Evolutionary conservation across 2,888 invertebrate species (phyloP).

Genomic region (Athripsodes cinereus): DNA sequence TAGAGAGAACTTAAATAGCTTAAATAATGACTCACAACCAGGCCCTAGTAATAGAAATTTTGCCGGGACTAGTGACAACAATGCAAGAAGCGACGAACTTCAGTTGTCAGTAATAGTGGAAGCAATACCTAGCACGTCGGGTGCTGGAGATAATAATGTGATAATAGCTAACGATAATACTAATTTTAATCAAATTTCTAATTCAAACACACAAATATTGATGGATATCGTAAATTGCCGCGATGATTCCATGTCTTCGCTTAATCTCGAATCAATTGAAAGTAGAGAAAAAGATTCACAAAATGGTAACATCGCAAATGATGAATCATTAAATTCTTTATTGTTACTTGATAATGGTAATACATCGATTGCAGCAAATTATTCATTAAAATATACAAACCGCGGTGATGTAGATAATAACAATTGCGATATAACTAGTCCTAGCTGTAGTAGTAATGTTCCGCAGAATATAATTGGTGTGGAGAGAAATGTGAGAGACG

Average conservation of each 20-base stretch:
- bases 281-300: constrained; percentile 2
- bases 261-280: constrained; percentile 5
- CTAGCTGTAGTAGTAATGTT: constrained; percentile 3
- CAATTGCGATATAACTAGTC: constrained; percentile 4
- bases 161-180: too few relatives aligned
- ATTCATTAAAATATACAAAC: not conserved
- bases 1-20: constrained; percentile 29
- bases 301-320: not conserved
- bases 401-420: not conserved
- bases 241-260: constrained; percentile 6
- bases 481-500: not conserved
- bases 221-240: constrained; percentile 9
- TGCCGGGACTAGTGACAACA: not conserved
- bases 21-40: not conserved
- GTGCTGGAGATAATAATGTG: not conserved
- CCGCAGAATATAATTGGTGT: too few relatives aligned
- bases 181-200: constrained; percentile 1
- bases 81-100: not conserved
- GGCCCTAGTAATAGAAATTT: not conserved
- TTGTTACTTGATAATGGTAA: not conserved
- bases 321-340: not conserved
- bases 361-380: not conserved
- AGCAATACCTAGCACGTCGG: not conserved
- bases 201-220: not conserved
- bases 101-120: not conserved